Evolutionary conservation across 1,140 invertebrate species (phyloP), one percentile per base, ranked within the genome.

Genomic region (Manduca sexta): DNA sequence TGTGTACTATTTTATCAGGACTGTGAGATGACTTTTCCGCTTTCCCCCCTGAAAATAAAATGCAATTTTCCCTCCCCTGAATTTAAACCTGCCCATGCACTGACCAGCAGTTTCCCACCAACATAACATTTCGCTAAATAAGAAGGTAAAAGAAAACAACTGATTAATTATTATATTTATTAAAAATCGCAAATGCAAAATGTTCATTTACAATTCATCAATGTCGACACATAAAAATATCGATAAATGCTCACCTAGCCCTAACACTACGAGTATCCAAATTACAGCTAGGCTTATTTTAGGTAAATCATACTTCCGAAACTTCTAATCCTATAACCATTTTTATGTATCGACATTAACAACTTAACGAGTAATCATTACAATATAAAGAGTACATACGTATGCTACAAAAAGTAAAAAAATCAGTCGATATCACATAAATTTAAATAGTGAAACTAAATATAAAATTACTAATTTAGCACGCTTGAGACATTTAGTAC

Each of bases 171-270:
- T 65, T 55, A 57, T 30, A 26, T 66, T 66, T 69, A 66, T 66
- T 69, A 56, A 66, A 69, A 66, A 56, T 56, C 43, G 63, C 47
- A 61, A 69, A 66, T 69, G 58, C 67, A 61, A 69, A 68, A 60
- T 53, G 57, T 61, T 54, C 60, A 60, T 55, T 51, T 51, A 56
- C 46, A 49, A 42, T 38, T 42, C 35, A 50, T 21, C 41, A 39
- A 21, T 11, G 26, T 48, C 37, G 21, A 26, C 8, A 26, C 4
- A 29, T 16, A 17, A 13, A 15, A 21, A 31, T 12, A 39, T 42
- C 38, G 37, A 45, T 21, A 48, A 54, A 26, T 26, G 21, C 21
- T 26, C 4, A 8, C 21, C 21, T 26, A 26, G 21, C 21, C 21
- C 8, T 26, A 26, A 26, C 21, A 26, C 21, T 26, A 26, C 21